Evolutionary conservation across 2,888 invertebrate genomes (phyloP).

Genomic region (Himalopsyche anomala): DNA sequence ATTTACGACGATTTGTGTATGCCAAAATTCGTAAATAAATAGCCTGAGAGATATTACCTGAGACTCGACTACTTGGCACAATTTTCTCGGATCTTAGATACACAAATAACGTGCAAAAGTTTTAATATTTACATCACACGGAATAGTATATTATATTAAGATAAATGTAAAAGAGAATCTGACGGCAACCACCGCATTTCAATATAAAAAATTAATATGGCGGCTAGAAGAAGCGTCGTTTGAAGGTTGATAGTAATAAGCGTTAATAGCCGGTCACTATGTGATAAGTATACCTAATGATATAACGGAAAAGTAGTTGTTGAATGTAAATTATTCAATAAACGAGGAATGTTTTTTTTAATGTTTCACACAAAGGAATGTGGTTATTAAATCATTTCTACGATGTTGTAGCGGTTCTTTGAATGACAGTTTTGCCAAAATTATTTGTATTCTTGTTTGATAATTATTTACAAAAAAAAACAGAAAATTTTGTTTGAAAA

Average conservation of each 20-base stretch:
- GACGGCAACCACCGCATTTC: not conserved
- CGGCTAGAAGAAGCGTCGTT: not conserved
- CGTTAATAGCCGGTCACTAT: not conserved
- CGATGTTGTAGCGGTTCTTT: too few species aligned
- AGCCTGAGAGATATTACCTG: not conserved
- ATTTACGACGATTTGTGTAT: not conserved
- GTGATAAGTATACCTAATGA: not conserved
- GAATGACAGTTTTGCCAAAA: too few species aligned
- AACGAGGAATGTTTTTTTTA: too few species aligned
- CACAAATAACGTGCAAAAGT: not conserved
- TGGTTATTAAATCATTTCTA: too few species aligned
- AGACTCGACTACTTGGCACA: not conserved
- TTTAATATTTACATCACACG: constrained; percentile 23
- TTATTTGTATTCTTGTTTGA: too few species aligned
- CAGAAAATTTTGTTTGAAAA: too few species aligned
- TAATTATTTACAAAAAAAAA: too few species aligned
- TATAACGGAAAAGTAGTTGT: not conserved
- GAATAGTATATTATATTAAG: not conserved
- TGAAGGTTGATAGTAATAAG: not conserved
- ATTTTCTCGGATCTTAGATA: not conserved
- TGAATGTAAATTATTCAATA: not conserved
- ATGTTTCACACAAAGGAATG: too few species aligned
- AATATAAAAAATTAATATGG: constrained; percentile 3
- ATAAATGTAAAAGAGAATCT: not conserved
- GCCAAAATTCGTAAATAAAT: not conserved